Evolutionary conservation across 2,888 invertebrate species (phyloP).

Genomic region (Dryocosmus kuriphilus): DNA sequence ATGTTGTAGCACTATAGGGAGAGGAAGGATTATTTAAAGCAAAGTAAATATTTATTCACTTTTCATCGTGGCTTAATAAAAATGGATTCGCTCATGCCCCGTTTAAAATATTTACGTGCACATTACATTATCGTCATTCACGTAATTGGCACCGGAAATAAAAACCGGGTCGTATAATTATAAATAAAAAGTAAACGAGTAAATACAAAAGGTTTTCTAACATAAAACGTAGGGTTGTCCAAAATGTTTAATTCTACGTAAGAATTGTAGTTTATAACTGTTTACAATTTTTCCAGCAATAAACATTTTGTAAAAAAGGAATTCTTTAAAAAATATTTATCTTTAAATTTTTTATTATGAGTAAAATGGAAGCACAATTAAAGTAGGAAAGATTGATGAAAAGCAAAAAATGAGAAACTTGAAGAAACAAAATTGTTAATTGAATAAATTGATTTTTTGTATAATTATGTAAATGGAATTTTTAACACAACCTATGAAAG

Average conservation of each 20-base stretch:
- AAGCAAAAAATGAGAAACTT: neutral
- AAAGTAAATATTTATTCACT: slow-evolving; percentile 41
- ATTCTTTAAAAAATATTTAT: too few species aligned
- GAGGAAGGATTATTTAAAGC: slow-evolving; percentile 31
- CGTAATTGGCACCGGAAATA: slow-evolving; percentile 13
- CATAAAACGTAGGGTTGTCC: too few species aligned
- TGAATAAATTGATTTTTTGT: neutral
- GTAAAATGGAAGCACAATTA: too few species aligned
- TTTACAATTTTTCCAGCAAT: too few species aligned
- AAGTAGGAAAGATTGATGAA: neutral
- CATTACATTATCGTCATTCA: slow-evolving; percentile 9
- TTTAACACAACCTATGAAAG: neutral
- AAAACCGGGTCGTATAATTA: neutral
- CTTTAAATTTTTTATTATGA: too few species aligned
- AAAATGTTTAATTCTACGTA: too few species aligned
- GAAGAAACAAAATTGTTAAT: neutral
- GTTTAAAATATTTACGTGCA: slow-evolving; percentile 29
- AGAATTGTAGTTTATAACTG: too few species aligned
- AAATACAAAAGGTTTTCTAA: neutral
- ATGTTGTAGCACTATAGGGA: slow-evolving; percentile 23
- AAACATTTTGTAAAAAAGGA: too few species aligned
- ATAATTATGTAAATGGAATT: neutral
- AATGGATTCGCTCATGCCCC: slow-evolving; percentile 22
- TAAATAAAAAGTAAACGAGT: neutral
- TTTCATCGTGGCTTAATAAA: slow-evolving; percentile 38